Evolutionary conservation across 2,113 vertebrate species (phyloP).

Genomic region (Xenopus borealis): DNA sequence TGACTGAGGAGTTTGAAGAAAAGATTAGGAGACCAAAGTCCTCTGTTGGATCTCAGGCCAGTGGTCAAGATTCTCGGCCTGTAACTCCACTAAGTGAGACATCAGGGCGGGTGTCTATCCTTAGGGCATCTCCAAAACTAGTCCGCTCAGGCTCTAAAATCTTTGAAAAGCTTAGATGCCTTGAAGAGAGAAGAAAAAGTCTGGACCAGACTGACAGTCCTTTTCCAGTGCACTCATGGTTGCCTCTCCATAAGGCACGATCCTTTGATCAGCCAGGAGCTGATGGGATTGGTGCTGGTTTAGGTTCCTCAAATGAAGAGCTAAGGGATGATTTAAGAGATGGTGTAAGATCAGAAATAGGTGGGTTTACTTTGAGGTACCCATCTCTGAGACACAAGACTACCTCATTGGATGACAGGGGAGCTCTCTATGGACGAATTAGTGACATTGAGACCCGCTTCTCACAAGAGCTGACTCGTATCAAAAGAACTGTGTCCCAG

Average conservation of each 20-base stretch:
- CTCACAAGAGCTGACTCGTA: constrained; percentile 86
- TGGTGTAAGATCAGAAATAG: constrained; percentile 64
- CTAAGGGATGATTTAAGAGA: constrained; percentile 80
- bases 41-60: constrained; percentile 71
- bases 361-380: constrained; percentile 73
- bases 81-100: constrained; percentile 84
- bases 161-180: constrained; percentile 85
- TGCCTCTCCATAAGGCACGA: constrained; percentile 82
- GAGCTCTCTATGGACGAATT: constrained; percentile 75
- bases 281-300: constrained; percentile 64
- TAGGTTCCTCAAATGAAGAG: constrained; percentile 80
- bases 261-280: constrained; percentile 86
- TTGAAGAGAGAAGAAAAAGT: constrained; percentile 85
- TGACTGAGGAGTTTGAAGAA: constrained; percentile 84
- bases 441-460: constrained; percentile 91
- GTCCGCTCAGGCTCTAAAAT: constrained; percentile 86
- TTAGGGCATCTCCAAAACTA: constrained; percentile 85
- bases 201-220: constrained; percentile 84
- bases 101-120: constrained; percentile 76
- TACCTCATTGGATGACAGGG: constrained; percentile 87
- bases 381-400: constrained; percentile 86
- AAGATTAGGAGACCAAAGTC: constrained; percentile 86
- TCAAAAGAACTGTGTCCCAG: constrained; percentile 81
- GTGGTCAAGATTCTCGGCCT: constrained; percentile 78
- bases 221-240: constrained; percentile 74